Percentiles rank a stretch among this genome's conserved stretches.
These are phyloP conservation scores for Acropora tenuis DNA, from an alignment of 64 coral and sea anemone genomes.

Conservation along the genomic window DNA sequence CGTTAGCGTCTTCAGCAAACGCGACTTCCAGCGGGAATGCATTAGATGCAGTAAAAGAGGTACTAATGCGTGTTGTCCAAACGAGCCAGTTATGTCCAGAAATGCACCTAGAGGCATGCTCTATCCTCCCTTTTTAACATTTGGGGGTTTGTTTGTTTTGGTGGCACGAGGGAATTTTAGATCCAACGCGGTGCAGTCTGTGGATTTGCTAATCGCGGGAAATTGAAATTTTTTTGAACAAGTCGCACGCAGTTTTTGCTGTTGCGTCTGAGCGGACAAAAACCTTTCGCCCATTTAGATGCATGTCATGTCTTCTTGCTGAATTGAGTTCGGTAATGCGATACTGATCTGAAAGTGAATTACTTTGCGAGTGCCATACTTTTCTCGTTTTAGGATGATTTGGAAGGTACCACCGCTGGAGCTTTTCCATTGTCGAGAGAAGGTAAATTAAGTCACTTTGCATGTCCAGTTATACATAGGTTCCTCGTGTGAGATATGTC, in stretches of 20 bases:
- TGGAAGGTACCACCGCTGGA: neutral
- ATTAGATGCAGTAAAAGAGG: neutral
- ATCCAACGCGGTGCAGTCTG: neutral
- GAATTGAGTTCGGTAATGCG: too few species aligned
- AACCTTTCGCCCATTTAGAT: too few species aligned
- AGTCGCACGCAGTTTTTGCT: neutral
- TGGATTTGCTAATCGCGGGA: neutral
- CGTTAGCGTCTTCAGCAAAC: neutral
- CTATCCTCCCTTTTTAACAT: too few species aligned
- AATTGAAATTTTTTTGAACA: neutral
- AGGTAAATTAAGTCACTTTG: slow-evolving; percentile 7
- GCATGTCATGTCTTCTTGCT: too few species aligned
- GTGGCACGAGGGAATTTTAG: neutral
- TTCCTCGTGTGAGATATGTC: too few species aligned
- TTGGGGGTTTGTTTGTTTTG: too few species aligned
- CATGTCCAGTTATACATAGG: too few species aligned
- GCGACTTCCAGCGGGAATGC: slow-evolving; percentile 8
- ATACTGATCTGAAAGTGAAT: neutral
- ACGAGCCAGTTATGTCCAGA: too few species aligned
- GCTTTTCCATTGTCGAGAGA: slow-evolving; percentile 37
- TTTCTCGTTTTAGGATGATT: neutral
- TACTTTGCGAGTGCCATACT: neutral
- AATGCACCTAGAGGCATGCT: too few species aligned
- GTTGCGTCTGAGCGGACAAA: too few species aligned
- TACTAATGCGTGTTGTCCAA: neutral